Evolutionary conservation across 2,888 invertebrate genomes (phyloP).

Genomic region (Eristalis tenax): DNA sequence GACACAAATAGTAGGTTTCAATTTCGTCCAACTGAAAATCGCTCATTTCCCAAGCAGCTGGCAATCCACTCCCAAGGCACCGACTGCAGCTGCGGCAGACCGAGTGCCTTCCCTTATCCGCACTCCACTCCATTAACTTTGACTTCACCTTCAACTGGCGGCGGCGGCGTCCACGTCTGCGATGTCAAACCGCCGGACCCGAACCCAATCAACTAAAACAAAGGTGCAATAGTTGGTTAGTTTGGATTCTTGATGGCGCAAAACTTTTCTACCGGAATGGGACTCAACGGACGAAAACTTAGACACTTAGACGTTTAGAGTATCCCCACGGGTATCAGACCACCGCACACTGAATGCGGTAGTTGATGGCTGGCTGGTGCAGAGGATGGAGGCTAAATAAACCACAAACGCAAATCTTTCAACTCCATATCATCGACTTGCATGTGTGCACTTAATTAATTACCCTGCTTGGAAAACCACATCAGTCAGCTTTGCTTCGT

Average conservation of each 20-base stretch:
- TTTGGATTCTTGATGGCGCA: slow-evolving; percentile 26
- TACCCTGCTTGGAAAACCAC: slow-evolving; percentile 44
- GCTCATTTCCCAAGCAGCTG: slow-evolving; percentile 5
- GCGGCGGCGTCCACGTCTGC: neutral
- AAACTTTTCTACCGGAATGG: slow-evolving; percentile 34
- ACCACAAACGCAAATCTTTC: slow-evolving; percentile 52
- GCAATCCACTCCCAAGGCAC: neutral
- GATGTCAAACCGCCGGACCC: slow-evolving; percentile 33
- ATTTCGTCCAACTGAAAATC: slow-evolving; percentile 46
- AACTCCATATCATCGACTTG: slow-evolving; percentile 54
- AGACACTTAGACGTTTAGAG: slow-evolving; percentile 30
- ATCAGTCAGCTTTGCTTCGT: slow-evolving; percentile 23
- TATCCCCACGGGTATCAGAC: neutral
- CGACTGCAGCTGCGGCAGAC: neutral
- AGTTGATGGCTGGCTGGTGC: neutral
- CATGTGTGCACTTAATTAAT: slow-evolving; percentile 61
- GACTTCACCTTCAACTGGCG: slow-evolving; percentile 5
- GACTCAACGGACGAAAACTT: slow-evolving; percentile 17
- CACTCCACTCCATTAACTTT: slow-evolving; percentile 40
- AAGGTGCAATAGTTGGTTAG: slow-evolving; percentile 46
- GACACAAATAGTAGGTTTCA: slow-evolving; percentile 45
- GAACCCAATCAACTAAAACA: slow-evolving; percentile 48
- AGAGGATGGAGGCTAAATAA: neutral
- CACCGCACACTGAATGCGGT: neutral
- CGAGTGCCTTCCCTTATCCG: neutral